Percentiles rank a stretch among this genome's conserved stretches.
These are phyloP conservation scores for Beris chalybata DNA, from an alignment of 2,888 invertebrate species.

Conservation along the genomic window DNA sequence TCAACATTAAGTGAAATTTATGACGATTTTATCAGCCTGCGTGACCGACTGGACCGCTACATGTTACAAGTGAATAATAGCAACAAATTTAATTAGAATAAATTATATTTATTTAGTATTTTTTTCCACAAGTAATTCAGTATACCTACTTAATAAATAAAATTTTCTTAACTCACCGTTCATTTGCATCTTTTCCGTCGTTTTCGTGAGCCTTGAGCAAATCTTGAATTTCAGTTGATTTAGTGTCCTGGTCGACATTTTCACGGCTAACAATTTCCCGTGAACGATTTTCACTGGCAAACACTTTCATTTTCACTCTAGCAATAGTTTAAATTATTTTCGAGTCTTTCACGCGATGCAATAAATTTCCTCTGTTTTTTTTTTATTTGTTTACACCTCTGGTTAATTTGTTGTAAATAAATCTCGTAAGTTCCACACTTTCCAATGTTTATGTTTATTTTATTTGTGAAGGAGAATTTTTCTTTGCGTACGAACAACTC, in stretches of 20 bases:
- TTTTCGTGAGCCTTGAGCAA: slow-evolving; percentile 32
- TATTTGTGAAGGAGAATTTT: neutral
- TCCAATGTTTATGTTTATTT: too few relatives aligned
- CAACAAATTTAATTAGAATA: too few relatives aligned
- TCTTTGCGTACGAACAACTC: slow-evolving; percentile 3
- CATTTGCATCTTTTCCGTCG: slow-evolving; percentile 18
- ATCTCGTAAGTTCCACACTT: neutral
- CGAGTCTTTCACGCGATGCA: too few relatives aligned
- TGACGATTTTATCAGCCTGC: too few relatives aligned
- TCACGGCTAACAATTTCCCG: slow-evolving; percentile 19
- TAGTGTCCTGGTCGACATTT: slow-evolving; percentile 13
- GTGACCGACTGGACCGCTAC: too few relatives aligned
- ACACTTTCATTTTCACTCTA: slow-evolving; percentile 30
- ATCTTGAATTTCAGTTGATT: slow-evolving; percentile 35
- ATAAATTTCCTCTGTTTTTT: too few relatives aligned
- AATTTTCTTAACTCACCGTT: slow-evolving; percentile 21
- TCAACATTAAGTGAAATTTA: too few relatives aligned
- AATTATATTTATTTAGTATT: too few relatives aligned
- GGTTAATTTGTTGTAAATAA: slow-evolving; percentile 7
- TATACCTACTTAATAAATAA: too few relatives aligned
- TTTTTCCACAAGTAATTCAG: too few relatives aligned
- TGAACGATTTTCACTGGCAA: slow-evolving; percentile 15
- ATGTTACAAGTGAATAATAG: too few relatives aligned
- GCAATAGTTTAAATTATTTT: too few relatives aligned
- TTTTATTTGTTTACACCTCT: neutral